Evolutionary conservation across 2,888 invertebrate species (phyloP).

Genomic region (Anoncus sp.): DNA sequence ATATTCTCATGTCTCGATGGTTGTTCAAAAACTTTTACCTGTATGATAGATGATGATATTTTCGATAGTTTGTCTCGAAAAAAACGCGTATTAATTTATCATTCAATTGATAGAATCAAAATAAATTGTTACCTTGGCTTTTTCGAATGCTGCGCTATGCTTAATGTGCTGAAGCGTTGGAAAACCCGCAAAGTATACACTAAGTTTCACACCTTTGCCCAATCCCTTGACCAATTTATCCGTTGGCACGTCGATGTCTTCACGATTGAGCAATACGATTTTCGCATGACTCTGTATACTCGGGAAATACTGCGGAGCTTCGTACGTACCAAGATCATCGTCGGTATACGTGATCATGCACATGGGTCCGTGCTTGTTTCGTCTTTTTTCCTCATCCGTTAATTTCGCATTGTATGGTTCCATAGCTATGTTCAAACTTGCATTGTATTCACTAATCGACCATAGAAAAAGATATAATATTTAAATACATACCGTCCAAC

Average conservation of each 20-base stretch:
- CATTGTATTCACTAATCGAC: not conserved
- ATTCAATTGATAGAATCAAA: too few species aligned
- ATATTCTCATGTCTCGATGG: conserved; percentile 92
- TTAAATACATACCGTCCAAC: conserved; percentile 71
- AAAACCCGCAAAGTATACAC: conserved; percentile 94
- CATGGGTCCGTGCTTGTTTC: conserved; percentile 96
- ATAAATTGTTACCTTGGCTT: conserved; percentile 77
- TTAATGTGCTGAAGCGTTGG: conserved; percentile 95
- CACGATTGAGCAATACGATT: conserved; percentile 84
- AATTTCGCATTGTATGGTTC: conserved; percentile 87
- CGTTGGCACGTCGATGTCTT: conserved; percentile 86
- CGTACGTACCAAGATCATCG: conserved; percentile 85
- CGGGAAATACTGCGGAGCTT: conserved; percentile 87
- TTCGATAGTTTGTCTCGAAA: too few species aligned
- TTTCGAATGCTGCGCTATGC: conserved; percentile 87
- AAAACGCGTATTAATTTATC: too few species aligned
- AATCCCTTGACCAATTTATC: conserved; percentile 88
- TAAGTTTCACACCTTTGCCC: conserved; percentile 87
- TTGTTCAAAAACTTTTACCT: conserved; percentile 97
- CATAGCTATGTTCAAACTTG: conserved; percentile 86
- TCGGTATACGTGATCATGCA: conserved; percentile 89
- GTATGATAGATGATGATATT: conserved; percentile 72
- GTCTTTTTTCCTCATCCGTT: conserved; percentile 87
- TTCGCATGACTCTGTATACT: conserved; percentile 85
- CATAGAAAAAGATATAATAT: not conserved